Conservation (phyloP, 1,140 invertebrate genomes). For the Ceratosolen solmsi region DNA sequence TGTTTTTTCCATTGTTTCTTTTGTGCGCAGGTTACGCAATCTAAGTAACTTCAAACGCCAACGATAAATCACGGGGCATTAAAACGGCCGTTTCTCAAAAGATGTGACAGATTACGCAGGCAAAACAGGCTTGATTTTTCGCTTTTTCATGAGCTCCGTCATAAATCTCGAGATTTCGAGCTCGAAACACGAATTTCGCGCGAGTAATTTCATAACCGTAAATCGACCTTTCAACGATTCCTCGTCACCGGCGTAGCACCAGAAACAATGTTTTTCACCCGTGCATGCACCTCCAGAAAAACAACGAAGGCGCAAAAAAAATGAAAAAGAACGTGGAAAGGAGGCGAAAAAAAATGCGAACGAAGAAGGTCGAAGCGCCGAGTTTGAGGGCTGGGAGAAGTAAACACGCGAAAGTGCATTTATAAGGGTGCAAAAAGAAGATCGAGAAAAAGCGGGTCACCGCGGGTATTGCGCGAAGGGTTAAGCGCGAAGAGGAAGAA, state of each 20-base stretch:
- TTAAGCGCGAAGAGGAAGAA: slow-evolving; percentile 10
- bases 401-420: slow-evolving; percentile 45
- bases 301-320: too few relatives aligned
- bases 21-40: background rate
- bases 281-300: background rate
- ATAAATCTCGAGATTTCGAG: slow-evolving; percentile 56
- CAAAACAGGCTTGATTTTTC: slow-evolving; percentile 46
- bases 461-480: slow-evolving; percentile 42
- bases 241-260: slow-evolving; percentile 30
- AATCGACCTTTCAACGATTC: slow-evolving; percentile 71
- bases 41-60: background rate
- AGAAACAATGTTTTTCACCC: slow-evolving; percentile 52
- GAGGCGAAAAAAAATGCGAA: slow-evolving; percentile 29
- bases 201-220: slow-evolving; percentile 71
- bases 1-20: background rate
- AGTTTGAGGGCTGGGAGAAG: background rate
- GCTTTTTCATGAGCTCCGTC: slow-evolving; percentile 43
- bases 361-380: slow-evolving; percentile 13
- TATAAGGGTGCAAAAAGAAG: slow-evolving; percentile 20
- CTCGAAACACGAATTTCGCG: slow-evolving; percentile 63
- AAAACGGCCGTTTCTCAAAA: slow-evolving; percentile 3
- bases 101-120: slow-evolving; percentile 24
- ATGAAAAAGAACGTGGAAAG: slow-evolving; percentile 34
- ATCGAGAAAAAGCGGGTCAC: slow-evolving; percentile 27
- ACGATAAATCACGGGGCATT: slow-evolving; percentile 32